phyloP scores from a whole-genome alignment of 2,888 invertebrate species.

The Synergus itoensis region DNA sequence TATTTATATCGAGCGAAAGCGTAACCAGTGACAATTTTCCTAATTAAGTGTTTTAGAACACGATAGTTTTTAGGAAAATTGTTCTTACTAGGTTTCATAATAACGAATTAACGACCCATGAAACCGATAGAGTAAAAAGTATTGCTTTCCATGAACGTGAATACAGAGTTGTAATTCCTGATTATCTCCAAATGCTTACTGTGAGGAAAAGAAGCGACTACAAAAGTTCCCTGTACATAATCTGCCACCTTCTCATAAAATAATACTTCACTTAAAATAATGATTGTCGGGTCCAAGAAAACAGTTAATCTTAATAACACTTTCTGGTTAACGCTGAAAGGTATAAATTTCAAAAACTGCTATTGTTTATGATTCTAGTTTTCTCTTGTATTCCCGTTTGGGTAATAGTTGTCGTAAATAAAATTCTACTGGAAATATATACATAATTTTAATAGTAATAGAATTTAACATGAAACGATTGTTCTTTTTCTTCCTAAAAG shows the following conservation, averaged over 20 bases:
- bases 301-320: constrained; percentile 29
- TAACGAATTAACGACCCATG: constrained; percentile 37
- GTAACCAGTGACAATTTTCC: constrained; percentile 36
- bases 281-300: constrained; percentile 25
- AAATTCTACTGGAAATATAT: constrained; percentile 24
- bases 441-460: too few species aligned
- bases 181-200: constrained; percentile 21
- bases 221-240: constrained; percentile 3
- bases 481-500: too few species aligned
- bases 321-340: constrained; percentile 12
- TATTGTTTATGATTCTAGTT: constrained; percentile 19
- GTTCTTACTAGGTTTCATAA: constrained; percentile 25
- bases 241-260: constrained; percentile 32
- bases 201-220: not conserved
- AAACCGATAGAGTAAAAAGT: constrained; percentile 30
- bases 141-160: constrained; percentile 28
- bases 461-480: too few species aligned
- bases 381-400: not conserved
- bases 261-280: constrained; percentile 38
- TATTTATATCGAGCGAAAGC: constrained; percentile 34
- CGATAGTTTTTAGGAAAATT: constrained; percentile 31
- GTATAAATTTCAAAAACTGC: constrained; percentile 18
- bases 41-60: constrained; percentile 20
- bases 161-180: constrained; percentile 11
- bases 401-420: not conserved